Evolutionary conservation across 2,113 vertebrate species (phyloP), one percentile per base, ranked within the genome.

Genomic region (Paradisaea rubra): DNA sequence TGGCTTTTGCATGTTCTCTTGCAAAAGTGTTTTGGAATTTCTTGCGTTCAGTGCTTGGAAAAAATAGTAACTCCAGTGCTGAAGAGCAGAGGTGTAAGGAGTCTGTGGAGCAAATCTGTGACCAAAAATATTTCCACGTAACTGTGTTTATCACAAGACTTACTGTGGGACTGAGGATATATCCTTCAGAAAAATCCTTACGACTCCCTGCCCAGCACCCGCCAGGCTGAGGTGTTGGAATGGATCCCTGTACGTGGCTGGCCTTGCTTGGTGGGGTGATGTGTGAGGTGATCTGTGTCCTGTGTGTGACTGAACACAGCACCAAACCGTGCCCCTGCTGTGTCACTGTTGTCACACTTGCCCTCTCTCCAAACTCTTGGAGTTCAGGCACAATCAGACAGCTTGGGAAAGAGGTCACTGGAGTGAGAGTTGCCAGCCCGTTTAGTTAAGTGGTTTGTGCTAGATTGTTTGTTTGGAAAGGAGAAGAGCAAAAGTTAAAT

Each of bases 271-370:
- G 3, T 53, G 50, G 25, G 23, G 10, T 30, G 73, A 3, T 61
- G 50, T 54, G 56, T 20, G 37, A 2, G 18, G 2, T 45, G 69
- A 2, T n/a, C 18, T 30, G 35, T 33, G 60, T 25, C 73, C 72
- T 16, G 1, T 37, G 31, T 74, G 53, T 25, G 47, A 10, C 24
- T 10, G 76, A 8, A 2, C 87, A 42, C 39, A 50, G 5, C 11
- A 1, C 41, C 27, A 27, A 7, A 2, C 27, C 21, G 0, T 45
- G 66, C 2, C 49, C 13, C 4, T 17, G 21, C 8, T 10, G 30
- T 16, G 49, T 7, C 61, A 1, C 56, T 14, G 9, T 1, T 79
- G 17, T 2, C 20, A 10, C 16, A 2, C 16, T 19, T 44, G 47
- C n/a, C 30, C 0, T n/a, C 37, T 60, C 35, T 63, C 33, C 47